Evolutionary conservation across 2,113 vertebrate genomes (phyloP).

Genomic region (Lampris megalopsis): DNA sequence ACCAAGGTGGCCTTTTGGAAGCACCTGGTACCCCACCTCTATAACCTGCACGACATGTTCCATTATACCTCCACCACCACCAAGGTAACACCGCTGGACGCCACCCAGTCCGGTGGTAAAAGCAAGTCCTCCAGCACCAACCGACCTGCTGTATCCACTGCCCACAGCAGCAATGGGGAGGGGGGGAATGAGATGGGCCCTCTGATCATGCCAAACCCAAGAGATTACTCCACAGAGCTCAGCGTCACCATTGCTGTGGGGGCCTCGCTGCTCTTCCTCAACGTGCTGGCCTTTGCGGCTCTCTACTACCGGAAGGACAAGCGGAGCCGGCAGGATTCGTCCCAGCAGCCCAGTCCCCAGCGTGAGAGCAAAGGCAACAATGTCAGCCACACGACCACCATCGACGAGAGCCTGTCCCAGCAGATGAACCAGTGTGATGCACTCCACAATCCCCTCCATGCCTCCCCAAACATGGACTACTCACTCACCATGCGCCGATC

Average conservation of each 20-base stretch:
- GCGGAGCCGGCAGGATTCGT: constrained; percentile 86
- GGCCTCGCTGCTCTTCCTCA: constrained; percentile 97
- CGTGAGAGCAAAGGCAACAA: constrained; percentile 86
- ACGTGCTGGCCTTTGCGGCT: constrained; percentile 95
- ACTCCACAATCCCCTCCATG: constrained; percentile 87
- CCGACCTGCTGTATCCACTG: constrained; percentile 88
- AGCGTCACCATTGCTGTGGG: constrained; percentile 98
- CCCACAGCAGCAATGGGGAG: constrained; percentile 86
- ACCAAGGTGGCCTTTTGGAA: constrained; percentile 99
- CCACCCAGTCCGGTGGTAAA: constrained; percentile 92
- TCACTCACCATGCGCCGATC: constrained; percentile 93
- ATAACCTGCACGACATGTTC: constrained; percentile 98
- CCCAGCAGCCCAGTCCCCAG: constrained; percentile 91
- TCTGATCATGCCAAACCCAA: constrained; percentile 92
- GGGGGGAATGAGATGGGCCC: constrained; percentile 88
- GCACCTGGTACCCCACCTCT: constrained; percentile 96
- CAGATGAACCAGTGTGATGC: constrained; percentile 91
- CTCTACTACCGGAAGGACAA: constrained; percentile 99
- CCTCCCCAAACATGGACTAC: constrained; percentile 91
- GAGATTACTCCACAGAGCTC: constrained; percentile 98
- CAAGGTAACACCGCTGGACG: constrained; percentile 93
- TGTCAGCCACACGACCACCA: constrained; percentile 81
- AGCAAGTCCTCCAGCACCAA: constrained; percentile 87
- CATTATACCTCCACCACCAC: constrained; percentile 98
- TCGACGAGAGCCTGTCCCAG: constrained; percentile 91